Conservation (phyloP, 2,888 invertebrate species). For the Alitta virens region DNA sequence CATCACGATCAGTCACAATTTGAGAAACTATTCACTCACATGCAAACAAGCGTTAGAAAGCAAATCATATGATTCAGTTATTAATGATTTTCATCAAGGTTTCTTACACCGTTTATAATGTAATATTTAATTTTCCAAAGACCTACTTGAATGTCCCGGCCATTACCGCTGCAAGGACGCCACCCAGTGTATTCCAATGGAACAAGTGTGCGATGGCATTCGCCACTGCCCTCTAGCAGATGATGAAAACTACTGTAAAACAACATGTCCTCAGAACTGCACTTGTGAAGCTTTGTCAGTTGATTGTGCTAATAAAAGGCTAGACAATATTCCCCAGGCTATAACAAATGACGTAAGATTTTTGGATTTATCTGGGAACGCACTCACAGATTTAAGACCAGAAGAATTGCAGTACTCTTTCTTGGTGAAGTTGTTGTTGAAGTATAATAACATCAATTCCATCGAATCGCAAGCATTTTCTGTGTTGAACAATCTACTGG, state of each 20-base stretch:
- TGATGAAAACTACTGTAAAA: slow-evolving; percentile 12
- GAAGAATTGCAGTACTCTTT: neutral
- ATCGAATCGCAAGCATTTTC: neutral
- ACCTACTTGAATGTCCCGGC: neutral
- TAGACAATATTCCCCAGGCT: neutral
- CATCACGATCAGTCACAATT: too few relatives aligned
- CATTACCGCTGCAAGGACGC: neutral
- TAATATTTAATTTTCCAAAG: too few relatives aligned
- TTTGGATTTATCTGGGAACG: neutral
- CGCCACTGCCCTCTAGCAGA: slow-evolving; percentile 10
- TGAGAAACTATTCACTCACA: too few relatives aligned
- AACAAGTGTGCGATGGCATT: slow-evolving; percentile 10
- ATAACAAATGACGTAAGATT: neutral
- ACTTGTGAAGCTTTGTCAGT: neutral
- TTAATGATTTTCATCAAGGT: too few relatives aligned
- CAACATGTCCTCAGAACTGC: neutral
- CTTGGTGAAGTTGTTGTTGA: neutral
- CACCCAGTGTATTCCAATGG: neutral
- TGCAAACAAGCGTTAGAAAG: too few relatives aligned
- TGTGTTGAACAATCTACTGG: neutral
- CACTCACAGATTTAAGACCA: neutral
- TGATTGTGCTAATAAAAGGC: neutral
- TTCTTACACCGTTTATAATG: too few relatives aligned
- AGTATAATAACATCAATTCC: neutral
- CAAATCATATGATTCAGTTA: too few relatives aligned